Conservation (phyloP, 2,888 invertebrate species). For the Lycaena phlaeas region DNA sequence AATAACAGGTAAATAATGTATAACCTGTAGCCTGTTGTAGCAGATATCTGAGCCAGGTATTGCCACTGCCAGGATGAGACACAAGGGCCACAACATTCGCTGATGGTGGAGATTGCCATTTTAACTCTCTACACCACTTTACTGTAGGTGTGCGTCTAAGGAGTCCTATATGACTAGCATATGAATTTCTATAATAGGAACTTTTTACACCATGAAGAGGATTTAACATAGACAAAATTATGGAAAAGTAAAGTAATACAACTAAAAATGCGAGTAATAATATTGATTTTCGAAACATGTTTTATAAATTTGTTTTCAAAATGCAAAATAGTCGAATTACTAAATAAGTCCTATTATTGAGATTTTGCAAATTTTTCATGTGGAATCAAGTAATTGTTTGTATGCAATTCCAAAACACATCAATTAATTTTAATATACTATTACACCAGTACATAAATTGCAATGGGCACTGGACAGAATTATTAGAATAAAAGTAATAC, state of each 20-base stretch:
- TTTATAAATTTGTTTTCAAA: too few species aligned
- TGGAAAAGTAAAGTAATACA: slow-evolving; percentile 52
- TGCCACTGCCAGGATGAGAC: slow-evolving; percentile 88
- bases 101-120: slow-evolving; percentile 59
- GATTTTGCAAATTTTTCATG: too few species aligned
- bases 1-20: too few species aligned
- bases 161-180: slow-evolving; percentile 36
- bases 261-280: slow-evolving; percentile 44
- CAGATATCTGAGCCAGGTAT: slow-evolving; percentile 86
- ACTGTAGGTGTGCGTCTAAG: slow-evolving; percentile 40
- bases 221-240: slow-evolving; percentile 53
- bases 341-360: too few species aligned
- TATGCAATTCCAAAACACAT: too few species aligned
- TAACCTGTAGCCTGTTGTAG: slow-evolving; percentile 84
- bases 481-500: too few species aligned
- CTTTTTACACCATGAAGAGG: slow-evolving; percentile 42
- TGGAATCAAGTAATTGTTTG: too few species aligned
- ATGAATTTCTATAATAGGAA: slow-evolving; percentile 34
- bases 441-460: too few species aligned
- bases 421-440: too few species aligned
- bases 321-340: too few species aligned
- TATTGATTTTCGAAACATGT: slow-evolving; percentile 51
- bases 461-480: too few species aligned
- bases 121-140: slow-evolving; percentile 70
- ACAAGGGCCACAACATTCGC: slow-evolving; percentile 75